These are phyloP conservation scores for Dryococelus australis DNA, from an alignment of 2,888 invertebrate species.

Conservation along the genomic window DNA sequence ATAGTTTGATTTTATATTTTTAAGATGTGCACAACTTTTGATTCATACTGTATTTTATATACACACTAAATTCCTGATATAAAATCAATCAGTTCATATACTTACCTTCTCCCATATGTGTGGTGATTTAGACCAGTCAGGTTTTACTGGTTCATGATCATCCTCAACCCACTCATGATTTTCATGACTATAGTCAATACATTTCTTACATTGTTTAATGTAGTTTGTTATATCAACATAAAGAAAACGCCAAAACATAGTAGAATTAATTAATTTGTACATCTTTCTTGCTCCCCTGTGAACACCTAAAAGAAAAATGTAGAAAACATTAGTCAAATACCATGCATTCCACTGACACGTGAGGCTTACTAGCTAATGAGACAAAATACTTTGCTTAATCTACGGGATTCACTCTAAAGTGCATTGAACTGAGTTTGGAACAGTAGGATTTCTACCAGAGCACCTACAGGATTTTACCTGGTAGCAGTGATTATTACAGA, in stretches of 20 bases:
- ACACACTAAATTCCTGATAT: not conserved
- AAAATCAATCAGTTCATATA: not conserved
- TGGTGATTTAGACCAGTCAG: not conserved
- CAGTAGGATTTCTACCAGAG: too few species aligned
- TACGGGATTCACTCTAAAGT: too few species aligned
- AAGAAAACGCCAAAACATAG: conserved; percentile 51
- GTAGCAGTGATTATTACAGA: too few species aligned
- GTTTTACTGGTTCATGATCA: not conserved
- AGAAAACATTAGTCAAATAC: too few species aligned
- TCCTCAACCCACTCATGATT: not conserved
- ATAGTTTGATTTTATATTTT: too few species aligned
- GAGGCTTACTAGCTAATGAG: too few species aligned
- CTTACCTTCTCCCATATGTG: conserved; percentile 39
- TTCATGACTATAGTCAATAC: conserved; percentile 35
- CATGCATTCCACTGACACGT: too few species aligned
- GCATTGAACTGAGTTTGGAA: too few species aligned
- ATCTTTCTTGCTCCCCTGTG: conserved; percentile 51
- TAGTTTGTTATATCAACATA: conserved; percentile 50
- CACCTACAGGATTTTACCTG: too few species aligned
- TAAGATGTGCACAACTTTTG: too few species aligned
- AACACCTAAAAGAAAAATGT: conserved; percentile 46
- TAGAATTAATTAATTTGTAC: conserved; percentile 46
- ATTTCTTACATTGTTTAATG: conserved; percentile 48
- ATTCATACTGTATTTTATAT: too few species aligned
- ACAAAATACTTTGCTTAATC: too few species aligned